Evolutionary conservation across 2,113 vertebrate species (phyloP), one percentile per base, ranked within the genome.

Genomic region (Cyprinodon variegatus): DNA sequence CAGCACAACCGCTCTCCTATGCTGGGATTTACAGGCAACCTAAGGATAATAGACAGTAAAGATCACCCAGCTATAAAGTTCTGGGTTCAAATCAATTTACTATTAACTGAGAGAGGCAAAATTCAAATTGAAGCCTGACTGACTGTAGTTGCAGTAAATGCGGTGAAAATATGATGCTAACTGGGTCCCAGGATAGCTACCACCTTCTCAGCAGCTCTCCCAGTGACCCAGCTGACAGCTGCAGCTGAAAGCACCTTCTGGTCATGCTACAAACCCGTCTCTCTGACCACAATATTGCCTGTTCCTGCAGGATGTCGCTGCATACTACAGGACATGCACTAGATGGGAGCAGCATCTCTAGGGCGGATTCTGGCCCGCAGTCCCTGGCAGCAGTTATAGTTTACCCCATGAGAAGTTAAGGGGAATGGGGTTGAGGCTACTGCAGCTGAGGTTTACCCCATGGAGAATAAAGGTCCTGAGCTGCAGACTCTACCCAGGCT

Each of bases 1-100:
- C 65, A 96, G 90, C 77, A 96, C 86, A 48, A 95, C 89, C 10
- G 93, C n/a, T 7, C 90, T 89, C 62, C 95, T 94, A 83, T 94
- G 93, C 38, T 89, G 83, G 60, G 92, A 92, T 79, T 94, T 95
- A 45, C 92, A 91, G 50, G 94, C 93, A 90, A 95, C 90, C 95
- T 95, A 77, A 41, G 74, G 78, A 39, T 68, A 74, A 68, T 62
- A 70, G 40, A 83, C 60, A 53, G 36, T 79, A 61, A 43, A 20
- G 48, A 48, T 12, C 13, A 4, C 43, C 11, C 12, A 38, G 29
- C 20, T 68, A 22, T 74, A 76, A 61, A 15, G 50, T 22, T 3
- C 13, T 9, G 3, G 29, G 12, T 61, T 74, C 46, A 40, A 61
- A 71, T 38, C 4, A 53, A 20, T 36, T 11, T 68, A 3, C 20